These are phyloP conservation scores for Castor canadensis DNA, from an alignment of 2,113 vertebrate genomes.

Conservation along the genomic window DNA sequence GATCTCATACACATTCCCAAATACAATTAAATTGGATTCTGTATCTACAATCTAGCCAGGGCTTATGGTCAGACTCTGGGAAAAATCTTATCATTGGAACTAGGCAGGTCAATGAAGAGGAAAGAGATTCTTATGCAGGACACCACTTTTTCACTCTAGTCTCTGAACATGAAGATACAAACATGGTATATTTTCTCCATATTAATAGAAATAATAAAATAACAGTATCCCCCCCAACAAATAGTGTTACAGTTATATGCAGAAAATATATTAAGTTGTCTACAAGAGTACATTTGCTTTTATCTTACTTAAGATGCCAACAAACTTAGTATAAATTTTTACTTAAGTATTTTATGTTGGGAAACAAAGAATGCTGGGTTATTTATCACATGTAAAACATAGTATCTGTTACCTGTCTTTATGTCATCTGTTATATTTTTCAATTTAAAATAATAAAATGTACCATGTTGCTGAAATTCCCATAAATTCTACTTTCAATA, in stretches of 20 bases:
- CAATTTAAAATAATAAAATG: constrained; percentile 52
- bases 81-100: neutral
- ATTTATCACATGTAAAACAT: neutral
- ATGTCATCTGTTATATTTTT: neutral
- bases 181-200: neutral
- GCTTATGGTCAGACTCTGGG: neutral
- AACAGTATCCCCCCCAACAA: neutral
- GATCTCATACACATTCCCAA: neutral
- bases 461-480: neutral
- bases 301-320: neutral
- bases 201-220: neutral
- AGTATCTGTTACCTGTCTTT: constrained; percentile 3
- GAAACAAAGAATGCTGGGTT: neutral
- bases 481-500: neutral
- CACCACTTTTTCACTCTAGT: neutral
- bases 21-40: neutral
- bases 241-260: neutral
- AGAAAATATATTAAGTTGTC: neutral
- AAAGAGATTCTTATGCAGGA: neutral
- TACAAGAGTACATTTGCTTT: neutral
- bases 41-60: neutral
- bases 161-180: neutral
- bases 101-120: neutral
- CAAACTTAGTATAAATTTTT: constrained; percentile 14
- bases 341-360: constrained; percentile 24